Conservation (phyloP, 2,113 vertebrate species). For the Clarias gariepinus region DNA sequence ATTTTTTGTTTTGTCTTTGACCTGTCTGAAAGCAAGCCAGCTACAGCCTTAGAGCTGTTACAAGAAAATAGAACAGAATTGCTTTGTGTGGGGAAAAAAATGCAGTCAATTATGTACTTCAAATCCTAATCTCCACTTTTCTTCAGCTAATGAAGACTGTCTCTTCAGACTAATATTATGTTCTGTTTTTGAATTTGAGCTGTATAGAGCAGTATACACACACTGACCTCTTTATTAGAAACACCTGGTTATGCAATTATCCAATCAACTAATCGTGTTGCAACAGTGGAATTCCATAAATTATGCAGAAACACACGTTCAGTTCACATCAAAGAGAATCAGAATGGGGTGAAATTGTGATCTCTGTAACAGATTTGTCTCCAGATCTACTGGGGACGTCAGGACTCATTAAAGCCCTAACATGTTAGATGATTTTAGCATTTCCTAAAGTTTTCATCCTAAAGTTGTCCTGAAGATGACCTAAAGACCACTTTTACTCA, state of each 20-base stretch:
- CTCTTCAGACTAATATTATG: not conserved
- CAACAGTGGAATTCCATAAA: not conserved
- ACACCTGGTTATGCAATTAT: not conserved
- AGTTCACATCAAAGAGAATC: not conserved
- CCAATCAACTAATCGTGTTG: not conserved
- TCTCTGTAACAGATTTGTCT: not conserved
- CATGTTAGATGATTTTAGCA: too few relatives aligned
- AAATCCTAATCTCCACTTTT: not conserved
- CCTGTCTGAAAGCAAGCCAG: not conserved
- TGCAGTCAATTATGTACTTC: conserved; percentile 9
- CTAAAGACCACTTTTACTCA: too few relatives aligned
- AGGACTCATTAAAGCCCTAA: too few relatives aligned
- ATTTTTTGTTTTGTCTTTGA: conserved; percentile 4
- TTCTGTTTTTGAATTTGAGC: not conserved
- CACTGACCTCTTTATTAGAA: not conserved
- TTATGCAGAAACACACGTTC: not conserved
- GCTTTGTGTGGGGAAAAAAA: not conserved
- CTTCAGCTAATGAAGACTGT: not conserved
- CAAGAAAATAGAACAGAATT: not conserved
- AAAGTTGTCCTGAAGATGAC: too few relatives aligned
- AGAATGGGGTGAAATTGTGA: not conserved
- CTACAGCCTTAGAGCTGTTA: not conserved
- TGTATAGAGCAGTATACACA: not conserved
- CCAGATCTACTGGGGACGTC: not conserved
- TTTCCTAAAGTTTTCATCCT: too few relatives aligned